phyloP scores from a whole-genome alignment of 2,888 invertebrate genomes.

The Epistrophella euchroma region DNA sequence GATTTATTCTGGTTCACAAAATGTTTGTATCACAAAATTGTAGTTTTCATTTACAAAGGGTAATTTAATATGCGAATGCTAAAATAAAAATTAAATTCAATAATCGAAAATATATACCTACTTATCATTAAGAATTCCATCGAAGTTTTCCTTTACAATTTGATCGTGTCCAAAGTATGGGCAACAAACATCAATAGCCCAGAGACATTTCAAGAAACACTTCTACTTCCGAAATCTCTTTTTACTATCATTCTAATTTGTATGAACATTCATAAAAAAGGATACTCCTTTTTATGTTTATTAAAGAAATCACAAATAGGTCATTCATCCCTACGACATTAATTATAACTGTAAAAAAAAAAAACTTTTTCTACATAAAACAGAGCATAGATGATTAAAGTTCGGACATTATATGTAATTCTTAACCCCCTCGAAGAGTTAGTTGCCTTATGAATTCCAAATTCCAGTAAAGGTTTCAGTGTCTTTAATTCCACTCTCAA shows the following conservation, averaged over 20 bases:
- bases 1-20: no score
- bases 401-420: slow-evolving; percentile 35
- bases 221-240: slow-evolving; percentile 13
- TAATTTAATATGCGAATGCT: no score
- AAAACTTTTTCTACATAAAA: not conserved
- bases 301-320: slow-evolving; percentile 24
- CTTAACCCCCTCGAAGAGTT: not conserved
- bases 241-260: not conserved
- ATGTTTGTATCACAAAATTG: no score
- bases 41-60: no score
- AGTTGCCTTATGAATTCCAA: slow-evolving; percentile 13
- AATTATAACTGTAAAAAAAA: not conserved
- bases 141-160: not conserved
- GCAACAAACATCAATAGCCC: not conserved
- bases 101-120: not conserved
- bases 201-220: not conserved
- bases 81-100: no score
- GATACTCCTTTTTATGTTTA: not conserved
- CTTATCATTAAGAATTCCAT: not conserved
- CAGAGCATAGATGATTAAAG: slow-evolving; percentile 24
- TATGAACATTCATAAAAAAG: not conserved
- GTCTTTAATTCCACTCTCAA: slow-evolving; percentile 56
- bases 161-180: not conserved
- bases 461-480: slow-evolving; percentile 31
- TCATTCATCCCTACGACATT: slow-evolving; percentile 19